Percentiles rank a stretch among this genome's conserved stretches.
These are phyloP conservation scores for Tubulanus polymorphus DNA, from an alignment of 2,888 invertebrate species.

Conservation along the genomic window DNA sequence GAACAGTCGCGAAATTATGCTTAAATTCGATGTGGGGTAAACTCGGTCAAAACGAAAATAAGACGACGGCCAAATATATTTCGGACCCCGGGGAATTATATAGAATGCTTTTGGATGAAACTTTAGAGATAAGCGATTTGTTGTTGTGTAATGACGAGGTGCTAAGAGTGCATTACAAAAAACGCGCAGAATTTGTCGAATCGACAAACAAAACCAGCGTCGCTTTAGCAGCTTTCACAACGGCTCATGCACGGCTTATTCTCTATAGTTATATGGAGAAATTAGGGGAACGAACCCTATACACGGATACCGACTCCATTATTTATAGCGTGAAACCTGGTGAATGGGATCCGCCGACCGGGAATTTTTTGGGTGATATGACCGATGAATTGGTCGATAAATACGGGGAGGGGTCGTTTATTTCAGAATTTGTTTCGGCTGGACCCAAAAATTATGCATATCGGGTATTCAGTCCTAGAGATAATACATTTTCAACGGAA, in stretches of 20 bases:
- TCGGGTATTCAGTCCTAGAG: conserved; percentile 14
- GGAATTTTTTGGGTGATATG: conserved; percentile 41
- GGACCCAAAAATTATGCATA: conserved; percentile 48
- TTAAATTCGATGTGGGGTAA: not conserved
- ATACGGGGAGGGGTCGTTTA: not conserved
- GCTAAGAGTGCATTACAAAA: not conserved
- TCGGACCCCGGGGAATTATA: not conserved
- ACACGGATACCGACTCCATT: not conserved
- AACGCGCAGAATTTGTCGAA: conserved; percentile 13
- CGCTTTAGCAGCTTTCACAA: not conserved
- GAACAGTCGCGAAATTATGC: not conserved
- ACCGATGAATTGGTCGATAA: conserved; percentile 44
- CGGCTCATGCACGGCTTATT: not conserved
- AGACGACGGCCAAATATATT: not conserved
- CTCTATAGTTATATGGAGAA: not conserved
- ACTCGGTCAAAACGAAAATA: not conserved
- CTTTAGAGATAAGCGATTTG: not conserved
- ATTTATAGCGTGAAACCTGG: not conserved
- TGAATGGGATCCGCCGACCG: conserved; percentile 24
- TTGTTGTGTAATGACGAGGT: not conserved
- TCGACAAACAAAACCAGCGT: conserved; percentile 10
- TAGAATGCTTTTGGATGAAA: not conserved
- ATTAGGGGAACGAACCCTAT: not conserved
- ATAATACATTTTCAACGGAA: not conserved
- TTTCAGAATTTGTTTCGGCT: conserved; percentile 34